These are phyloP conservation scores for Notocelia uddmanniana DNA, from an alignment of 2,888 invertebrate species.

Conservation along the genomic window DNA sequence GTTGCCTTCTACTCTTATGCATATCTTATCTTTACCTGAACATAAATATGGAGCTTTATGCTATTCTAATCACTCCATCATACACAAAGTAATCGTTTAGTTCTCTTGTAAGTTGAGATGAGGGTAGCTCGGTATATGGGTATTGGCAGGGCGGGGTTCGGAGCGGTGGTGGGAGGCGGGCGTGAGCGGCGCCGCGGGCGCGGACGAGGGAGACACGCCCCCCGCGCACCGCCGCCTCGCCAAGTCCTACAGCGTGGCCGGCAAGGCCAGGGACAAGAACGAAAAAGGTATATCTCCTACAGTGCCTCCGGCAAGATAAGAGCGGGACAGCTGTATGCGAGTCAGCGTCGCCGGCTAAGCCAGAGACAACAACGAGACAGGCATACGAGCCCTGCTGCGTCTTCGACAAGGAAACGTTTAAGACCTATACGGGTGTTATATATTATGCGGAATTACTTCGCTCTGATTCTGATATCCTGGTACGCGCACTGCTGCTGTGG, in stretches of 20 bases:
- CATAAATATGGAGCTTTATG: not conserved
- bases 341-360: not conserved
- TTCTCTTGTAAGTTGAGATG: not conserved
- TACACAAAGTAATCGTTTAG: too few relatives aligned
- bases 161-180: constrained; percentile 71
- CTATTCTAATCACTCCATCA: not conserved
- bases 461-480: constrained; percentile 1
- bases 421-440: not conserved
- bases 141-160: constrained; percentile 65
- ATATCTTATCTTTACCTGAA: too few relatives aligned
- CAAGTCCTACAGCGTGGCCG: constrained; percentile 96
- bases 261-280: constrained; percentile 71
- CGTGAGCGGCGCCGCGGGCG: constrained; percentile 66
- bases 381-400: not conserved
- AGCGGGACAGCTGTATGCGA: not conserved
- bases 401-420: not conserved
- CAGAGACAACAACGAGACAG: not conserved
- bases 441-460: not conserved
- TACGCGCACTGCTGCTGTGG: not conserved
- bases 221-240: constrained; percentile 95
- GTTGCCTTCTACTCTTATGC: not conserved
- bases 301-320: not conserved
- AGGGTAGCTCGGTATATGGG: constrained; percentile 53
- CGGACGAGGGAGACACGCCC: constrained; percentile 91
- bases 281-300: constrained; percentile 66